Evolutionary conservation across 1,140 invertebrate genomes (phyloP), one percentile per base, ranked within the genome.

Genomic region (Drosophila ogumai): DNA sequence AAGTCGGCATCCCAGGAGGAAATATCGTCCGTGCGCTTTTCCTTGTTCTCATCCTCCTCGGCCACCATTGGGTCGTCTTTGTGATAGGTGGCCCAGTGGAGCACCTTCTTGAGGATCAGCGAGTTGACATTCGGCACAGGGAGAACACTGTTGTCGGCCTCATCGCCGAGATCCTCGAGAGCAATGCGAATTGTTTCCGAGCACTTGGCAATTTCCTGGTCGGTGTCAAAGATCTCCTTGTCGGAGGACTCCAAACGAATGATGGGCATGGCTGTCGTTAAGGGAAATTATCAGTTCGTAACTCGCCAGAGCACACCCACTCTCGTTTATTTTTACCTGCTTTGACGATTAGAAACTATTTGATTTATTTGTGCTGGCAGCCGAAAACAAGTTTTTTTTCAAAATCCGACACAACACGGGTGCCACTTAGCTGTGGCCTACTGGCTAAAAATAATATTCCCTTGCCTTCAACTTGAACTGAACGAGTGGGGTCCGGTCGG

Each of bases 1-100:
- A 99, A 99, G 93, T 99, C 99, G 1, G 98, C 98, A 94, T 99
- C 99, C 99, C 99, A 99, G 0, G 97, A 98, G 25, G 97, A 98
- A 71, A 99, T 99, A 91, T 99, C 99, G 93, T 99, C 99, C 3
- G 99, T 99, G 15, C 99, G 93, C 82, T 99, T 99, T 90, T 99
- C 99, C 92, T 99, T 99, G 91, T 98, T 99, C 92, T 99, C 99
- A 92, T 99, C 98, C 93, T 99, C 99, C 92, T 99, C 98, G 0
- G 96, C 95, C 76, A 98, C 97, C 79, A 97, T 96, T 61, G 98
- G 97, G 93, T 99, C 99, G 91, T 99, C 98, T 50, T 87, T 87
- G 90, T 98, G 97, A 90, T 97, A 98, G 2, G 96, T 98, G 6
- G 97, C 98, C 98, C 98, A 99, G 73, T 98, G 97, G 75, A 99